Evolutionary conservation across 2,888 invertebrate genomes (phyloP).

Genomic region (Nephrotoma flavescens): DNA sequence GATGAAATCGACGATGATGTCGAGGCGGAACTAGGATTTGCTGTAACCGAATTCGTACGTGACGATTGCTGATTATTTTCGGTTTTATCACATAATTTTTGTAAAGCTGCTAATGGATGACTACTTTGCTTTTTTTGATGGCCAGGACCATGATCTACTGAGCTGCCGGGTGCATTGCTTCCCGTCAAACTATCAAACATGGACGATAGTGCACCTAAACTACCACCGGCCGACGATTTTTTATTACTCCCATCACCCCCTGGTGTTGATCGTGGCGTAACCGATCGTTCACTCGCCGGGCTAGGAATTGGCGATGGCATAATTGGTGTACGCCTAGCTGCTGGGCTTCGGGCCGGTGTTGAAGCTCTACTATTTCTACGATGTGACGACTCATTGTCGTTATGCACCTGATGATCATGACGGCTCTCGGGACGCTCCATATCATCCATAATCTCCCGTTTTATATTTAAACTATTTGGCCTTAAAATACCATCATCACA

Average conservation of each 20-base stretch:
- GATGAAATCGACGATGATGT: conserved; percentile 22
- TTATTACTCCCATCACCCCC: conserved; percentile 36
- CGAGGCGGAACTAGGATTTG: conserved; percentile 23
- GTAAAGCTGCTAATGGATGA: conserved; percentile 86
- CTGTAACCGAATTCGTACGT: conserved; percentile 23
- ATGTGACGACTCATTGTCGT: not conserved
- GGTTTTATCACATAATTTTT: conserved; percentile 91
- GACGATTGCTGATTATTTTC: conserved; percentile 49
- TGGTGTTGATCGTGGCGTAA: conserved; percentile 53
- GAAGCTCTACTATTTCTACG: conserved; percentile 10
- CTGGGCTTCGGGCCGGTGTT: conserved; percentile 35
- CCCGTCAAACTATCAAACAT: conserved; percentile 80
- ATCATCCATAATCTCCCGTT: not conserved
- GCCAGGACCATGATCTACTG: conserved; percentile 10
- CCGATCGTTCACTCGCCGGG: conserved; percentile 63
- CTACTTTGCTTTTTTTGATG: conserved; percentile 33
- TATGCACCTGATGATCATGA: not conserved
- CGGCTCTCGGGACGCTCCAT: conserved; percentile 2
- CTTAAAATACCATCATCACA: conserved; percentile 12
- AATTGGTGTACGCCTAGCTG: conserved; percentile 29
- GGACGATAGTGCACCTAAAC: conserved; percentile 69
- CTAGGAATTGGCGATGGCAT: conserved; percentile 36
- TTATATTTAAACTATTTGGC: conserved; percentile 17
- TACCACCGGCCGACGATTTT: conserved; percentile 40
- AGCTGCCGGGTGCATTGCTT: conserved; percentile 25